Evolutionary conservation across 2,797 vertebrate species (phyloP).

Genomic region (Zenarchopterus dispar): DNA sequence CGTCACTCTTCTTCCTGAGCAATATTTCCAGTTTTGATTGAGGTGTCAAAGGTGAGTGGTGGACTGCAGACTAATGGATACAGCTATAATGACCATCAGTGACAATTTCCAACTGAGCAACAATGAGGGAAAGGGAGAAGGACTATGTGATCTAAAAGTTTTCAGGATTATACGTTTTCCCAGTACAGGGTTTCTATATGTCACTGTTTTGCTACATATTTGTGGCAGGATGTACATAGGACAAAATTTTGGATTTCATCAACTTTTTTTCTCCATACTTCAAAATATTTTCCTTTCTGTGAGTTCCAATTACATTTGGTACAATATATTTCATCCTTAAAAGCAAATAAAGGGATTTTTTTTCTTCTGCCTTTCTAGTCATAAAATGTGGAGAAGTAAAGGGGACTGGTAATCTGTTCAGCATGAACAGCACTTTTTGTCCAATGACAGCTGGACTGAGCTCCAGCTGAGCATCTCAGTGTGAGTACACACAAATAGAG

Average conservation of each 20-base stretch:
- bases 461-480: too few relatives aligned
- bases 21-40: constrained; percentile 62
- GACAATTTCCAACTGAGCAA: constrained; percentile 26
- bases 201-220: constrained; percentile 67
- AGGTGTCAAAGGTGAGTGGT: constrained; percentile 54
- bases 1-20: constrained; percentile 42
- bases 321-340: too few relatives aligned
- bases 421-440: too few relatives aligned
- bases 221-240: constrained; percentile 57
- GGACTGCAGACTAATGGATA: constrained; percentile 42
- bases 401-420: too few relatives aligned
- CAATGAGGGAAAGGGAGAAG: constrained; percentile 5
- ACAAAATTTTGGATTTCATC: constrained; percentile 40
- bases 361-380: too few relatives aligned
- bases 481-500: too few relatives aligned
- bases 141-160: constrained; percentile 19
- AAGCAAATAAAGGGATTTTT: too few relatives aligned
- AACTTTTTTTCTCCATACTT: constrained; percentile 18
- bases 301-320: not conserved
- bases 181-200: constrained; percentile 39
- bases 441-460: too few relatives aligned
- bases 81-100: constrained; percentile 19
- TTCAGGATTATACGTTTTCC: constrained; percentile 39
- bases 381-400: too few relatives aligned
- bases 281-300: constrained; percentile 6